Conservation (phyloP, 2,888 invertebrate genomes). For the Acronicta psi region DNA sequence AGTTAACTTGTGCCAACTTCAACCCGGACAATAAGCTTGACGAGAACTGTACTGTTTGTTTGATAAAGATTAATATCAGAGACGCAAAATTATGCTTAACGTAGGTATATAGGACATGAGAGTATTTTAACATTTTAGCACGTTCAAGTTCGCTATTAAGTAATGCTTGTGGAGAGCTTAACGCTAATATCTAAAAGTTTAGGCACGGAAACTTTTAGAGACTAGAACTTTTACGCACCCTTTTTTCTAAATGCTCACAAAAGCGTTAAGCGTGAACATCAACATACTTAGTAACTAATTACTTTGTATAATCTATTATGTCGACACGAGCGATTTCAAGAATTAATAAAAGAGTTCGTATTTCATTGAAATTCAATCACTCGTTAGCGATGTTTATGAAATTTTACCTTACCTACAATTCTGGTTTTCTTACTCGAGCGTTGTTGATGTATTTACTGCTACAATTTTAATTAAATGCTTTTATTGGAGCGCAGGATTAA, state of each 20-base stretch:
- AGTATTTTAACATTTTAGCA: too few relatives aligned
- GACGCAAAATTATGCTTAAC: too few relatives aligned
- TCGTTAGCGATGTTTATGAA: conserved; percentile 57
- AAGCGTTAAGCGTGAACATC: background rate
- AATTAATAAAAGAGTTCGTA: conserved; percentile 34
- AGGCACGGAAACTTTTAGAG: too few relatives aligned
- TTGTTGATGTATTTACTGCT: conserved; percentile 68
- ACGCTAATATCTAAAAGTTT: too few relatives aligned
- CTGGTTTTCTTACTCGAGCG: conserved; percentile 51
- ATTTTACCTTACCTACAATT: conserved; percentile 53
- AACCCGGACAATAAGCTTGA: too few relatives aligned
- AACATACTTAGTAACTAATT: conserved; percentile 3
- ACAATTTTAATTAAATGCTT: conserved; percentile 82
- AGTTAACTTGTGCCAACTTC: too few relatives aligned
- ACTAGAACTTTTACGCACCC: too few relatives aligned
- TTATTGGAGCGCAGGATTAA: conserved; percentile 78
- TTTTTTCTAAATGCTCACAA: background rate
- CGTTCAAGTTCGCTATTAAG: too few relatives aligned
- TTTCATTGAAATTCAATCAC: conserved; percentile 48
- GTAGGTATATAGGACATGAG: too few relatives aligned
- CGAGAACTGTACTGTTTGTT: conserved; percentile 14
- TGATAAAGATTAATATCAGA: conserved; percentile 4
- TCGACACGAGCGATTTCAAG: conserved; percentile 22
- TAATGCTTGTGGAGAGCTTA: too few relatives aligned
- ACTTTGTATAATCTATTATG: conserved; percentile 7